Percentiles rank a stretch among this genome's conserved stretches.
phyloP scores from a whole-genome alignment of 2,797 vertebrate species.

The Acanthiza pusilla region DNA sequence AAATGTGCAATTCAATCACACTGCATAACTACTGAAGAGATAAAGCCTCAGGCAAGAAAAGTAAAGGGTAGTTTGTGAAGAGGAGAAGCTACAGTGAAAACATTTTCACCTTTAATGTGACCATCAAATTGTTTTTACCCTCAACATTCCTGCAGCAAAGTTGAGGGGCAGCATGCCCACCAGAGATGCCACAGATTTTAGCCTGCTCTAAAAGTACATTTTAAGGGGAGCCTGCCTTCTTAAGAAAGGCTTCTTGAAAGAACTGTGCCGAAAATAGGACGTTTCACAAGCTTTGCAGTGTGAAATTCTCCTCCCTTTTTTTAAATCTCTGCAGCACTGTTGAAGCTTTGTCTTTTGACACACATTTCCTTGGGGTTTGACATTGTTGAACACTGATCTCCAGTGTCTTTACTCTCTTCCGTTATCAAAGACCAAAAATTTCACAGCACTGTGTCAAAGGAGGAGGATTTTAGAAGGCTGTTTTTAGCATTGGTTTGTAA shows the following conservation, averaged over 20 bases:
- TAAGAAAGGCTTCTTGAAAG: not conserved
- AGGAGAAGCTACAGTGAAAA: not conserved
- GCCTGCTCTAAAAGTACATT: not conserved
- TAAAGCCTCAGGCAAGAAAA: conserved; percentile 27
- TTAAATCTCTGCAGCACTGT: not conserved
- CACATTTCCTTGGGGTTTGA: not conserved
- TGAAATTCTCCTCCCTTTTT: conserved; percentile 23
- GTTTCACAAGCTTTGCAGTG: not conserved
- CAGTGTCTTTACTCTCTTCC: not conserved
- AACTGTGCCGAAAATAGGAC: not conserved
- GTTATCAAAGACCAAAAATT: not conserved
- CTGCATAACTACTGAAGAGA: not conserved
- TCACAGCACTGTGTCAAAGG: not conserved
- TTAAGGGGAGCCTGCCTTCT: not conserved
- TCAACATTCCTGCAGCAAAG: not conserved
- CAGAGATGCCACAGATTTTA: not conserved
- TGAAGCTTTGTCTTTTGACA: conserved; percentile 2
- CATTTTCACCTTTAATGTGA: conserved; percentile 25
- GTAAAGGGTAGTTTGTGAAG: not conserved
- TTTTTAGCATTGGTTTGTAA: not conserved
- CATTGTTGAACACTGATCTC: not conserved
- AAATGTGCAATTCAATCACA: not conserved
- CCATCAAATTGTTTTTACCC: not conserved
- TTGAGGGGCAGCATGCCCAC: not conserved
- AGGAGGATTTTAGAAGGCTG: not conserved